Conservation (phyloP, 2,888 invertebrate species). For the Thera britannica region DNA sequence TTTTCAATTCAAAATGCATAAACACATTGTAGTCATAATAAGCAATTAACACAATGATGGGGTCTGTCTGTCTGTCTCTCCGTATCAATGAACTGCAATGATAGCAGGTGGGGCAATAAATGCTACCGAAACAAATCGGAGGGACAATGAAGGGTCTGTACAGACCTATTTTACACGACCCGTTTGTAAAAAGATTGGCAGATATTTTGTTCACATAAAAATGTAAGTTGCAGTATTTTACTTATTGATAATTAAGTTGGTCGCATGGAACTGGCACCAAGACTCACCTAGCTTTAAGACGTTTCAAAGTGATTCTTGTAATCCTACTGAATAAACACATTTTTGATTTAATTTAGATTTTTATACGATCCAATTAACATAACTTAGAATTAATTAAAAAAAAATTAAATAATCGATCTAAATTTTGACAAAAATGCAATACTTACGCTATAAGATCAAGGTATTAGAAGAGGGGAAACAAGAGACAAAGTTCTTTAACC, state of each 20-base stretch:
- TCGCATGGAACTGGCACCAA: too few species aligned
- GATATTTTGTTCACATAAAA: not conserved
- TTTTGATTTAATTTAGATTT: too few species aligned
- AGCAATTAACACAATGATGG: not conserved
- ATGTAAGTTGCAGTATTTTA: too few species aligned
- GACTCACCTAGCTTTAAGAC: too few species aligned
- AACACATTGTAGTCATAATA: not conserved
- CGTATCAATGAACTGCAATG: conserved; percentile 11
- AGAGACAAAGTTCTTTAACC: not conserved
- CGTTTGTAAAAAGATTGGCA: not conserved
- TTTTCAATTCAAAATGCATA: not conserved
- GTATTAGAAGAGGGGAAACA: not conserved
- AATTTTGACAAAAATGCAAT: too few species aligned
- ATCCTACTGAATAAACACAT: too few species aligned
- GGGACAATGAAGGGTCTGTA: not conserved
- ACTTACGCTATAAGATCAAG: too few species aligned
- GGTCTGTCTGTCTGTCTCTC: not conserved
- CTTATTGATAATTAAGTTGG: too few species aligned
- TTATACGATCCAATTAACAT: too few species aligned
- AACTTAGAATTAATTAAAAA: too few species aligned
- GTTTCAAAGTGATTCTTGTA: too few species aligned
- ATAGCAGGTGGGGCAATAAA: conserved; percentile 14
- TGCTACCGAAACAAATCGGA: conserved; percentile 16
- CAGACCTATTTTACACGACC: not conserved
- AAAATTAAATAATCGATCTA: too few species aligned